These are phyloP conservation scores for Polylopha cassiicola DNA, from an alignment of 2,888 invertebrate genomes.

Conservation along the genomic window DNA sequence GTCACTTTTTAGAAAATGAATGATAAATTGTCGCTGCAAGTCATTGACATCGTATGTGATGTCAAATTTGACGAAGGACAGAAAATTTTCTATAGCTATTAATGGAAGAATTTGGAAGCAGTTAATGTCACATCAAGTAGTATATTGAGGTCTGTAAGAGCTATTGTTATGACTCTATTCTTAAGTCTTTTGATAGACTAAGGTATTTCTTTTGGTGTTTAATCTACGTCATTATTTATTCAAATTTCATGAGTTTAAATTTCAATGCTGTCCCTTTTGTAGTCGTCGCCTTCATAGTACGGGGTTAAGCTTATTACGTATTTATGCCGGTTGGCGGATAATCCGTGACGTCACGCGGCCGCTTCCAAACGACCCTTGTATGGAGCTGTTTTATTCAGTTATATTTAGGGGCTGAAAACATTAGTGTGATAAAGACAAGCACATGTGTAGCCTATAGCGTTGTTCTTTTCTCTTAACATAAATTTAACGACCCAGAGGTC, in stretches of 20 bases:
- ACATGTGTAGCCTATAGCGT: too few relatives aligned
- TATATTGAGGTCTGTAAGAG: too few relatives aligned
- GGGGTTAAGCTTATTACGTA: conserved; percentile 48
- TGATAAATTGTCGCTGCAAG: conserved; percentile 11
- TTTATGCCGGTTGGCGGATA: conserved; percentile 41
- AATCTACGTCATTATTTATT: too few relatives aligned
- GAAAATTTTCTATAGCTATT: too few relatives aligned
- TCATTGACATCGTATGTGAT: conserved; percentile 11
- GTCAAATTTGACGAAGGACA: conserved; percentile 5
- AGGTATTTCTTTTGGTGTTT: neutral
- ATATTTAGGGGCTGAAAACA: too few relatives aligned
- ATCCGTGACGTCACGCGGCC: conserved; percentile 31
- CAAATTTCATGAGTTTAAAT: too few relatives aligned
- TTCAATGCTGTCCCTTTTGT: conserved; percentile 3
- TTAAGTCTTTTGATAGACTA: conserved; percentile 2
- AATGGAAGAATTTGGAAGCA: too few relatives aligned
- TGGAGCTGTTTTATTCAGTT: conserved; percentile 15
- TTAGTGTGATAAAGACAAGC: too few relatives aligned
- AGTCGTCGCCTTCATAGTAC: conserved; percentile 27
- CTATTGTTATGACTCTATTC: conserved; percentile 7
- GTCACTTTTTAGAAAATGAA: conserved; percentile 22
- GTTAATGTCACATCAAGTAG: too few relatives aligned
- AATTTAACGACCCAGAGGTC: neutral
- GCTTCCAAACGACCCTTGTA: conserved; percentile 21
- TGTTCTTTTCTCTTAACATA: too few relatives aligned